Conservation (phyloP, 2,113 vertebrate species). For the Lycocorax pyrrhopterus region DNA sequence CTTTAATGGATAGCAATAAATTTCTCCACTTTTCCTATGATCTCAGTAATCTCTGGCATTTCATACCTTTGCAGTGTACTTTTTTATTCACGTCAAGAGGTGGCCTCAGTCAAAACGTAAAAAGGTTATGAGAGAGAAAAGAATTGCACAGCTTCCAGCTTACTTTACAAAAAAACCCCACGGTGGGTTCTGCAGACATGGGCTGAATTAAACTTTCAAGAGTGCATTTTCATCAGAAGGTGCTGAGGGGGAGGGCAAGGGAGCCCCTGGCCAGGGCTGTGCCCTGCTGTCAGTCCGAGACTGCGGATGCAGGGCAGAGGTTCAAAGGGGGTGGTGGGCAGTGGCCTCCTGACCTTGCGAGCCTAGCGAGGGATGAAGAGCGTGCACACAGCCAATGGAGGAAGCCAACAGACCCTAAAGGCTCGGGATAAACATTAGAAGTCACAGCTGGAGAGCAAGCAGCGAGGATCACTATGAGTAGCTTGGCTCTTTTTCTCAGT, state of each 20-base stretch:
- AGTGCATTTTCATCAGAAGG: neutral
- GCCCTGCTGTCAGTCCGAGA: neutral
- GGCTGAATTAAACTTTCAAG: neutral
- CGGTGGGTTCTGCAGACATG: neutral
- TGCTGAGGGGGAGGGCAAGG: neutral
- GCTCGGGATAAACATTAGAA: neutral
- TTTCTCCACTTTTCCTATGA: conserved; percentile 30
- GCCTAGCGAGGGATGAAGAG: neutral
- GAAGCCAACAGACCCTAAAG: neutral
- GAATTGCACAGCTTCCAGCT: neutral
- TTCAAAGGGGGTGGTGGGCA: neutral
- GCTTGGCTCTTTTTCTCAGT: neutral
- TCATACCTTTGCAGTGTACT: conserved; percentile 30
- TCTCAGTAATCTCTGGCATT: conserved; percentile 47
- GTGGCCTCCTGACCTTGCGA: neutral
- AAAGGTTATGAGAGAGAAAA: conserved; percentile 32
- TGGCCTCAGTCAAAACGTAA: conserved; percentile 7
- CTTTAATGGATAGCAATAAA: conserved; percentile 26
- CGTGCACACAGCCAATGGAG: rapidly evolving
- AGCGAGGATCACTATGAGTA: neutral
- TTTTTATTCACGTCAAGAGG: conserved; percentile 39
- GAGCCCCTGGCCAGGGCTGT: neutral
- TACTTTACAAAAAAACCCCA: neutral
- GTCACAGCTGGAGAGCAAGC: neutral
- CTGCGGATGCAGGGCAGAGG: neutral